Base-by-base conservation (phyloP, 2,113 vertebrate species). In the Cyphomyrus plagiostoma region DNA sequence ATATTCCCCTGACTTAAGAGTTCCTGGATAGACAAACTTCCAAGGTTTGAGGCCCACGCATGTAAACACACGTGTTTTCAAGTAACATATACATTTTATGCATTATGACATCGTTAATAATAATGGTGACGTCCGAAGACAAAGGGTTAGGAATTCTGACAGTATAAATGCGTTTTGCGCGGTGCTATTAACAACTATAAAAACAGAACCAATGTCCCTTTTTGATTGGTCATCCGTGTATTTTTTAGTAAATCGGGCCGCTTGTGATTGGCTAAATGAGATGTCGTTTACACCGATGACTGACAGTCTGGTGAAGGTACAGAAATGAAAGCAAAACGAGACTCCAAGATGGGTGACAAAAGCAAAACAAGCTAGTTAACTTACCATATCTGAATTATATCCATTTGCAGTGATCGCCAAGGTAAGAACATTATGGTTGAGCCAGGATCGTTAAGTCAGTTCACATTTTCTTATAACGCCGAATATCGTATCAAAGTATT, bases 271-370 rank as follows among this genome's bases (percentile, higher is more conserved):
- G 89, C 62, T 35, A 15, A 23, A 53, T 13, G 10, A 10, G 26
- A 35, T 56, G 84, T 80, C 50, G 26, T 17, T 90, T 66, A 53
- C 85, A 8, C 23, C 48, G 19, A 21, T 86, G 26, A 86, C n/a
- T 53, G 85, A 80, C 85, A 45, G 21, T 30, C 62, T n/a, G 10
- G 62, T 74, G 85, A 30, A 21, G 45, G 56, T 39, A 87, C 58
- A 45, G 85, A 90, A 90, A 87, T 80, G 89, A 90, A 90, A 90
- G 84, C 89, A 87, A 87, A 90, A 87, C 48, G 62, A 26, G 10
- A 30, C 19, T 49, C 58, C 46, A 50, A 90, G 62, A 77, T 77
- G 84, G 62, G 48, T 87, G 85, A 90, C 84, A 86, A n/a, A 90
- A 74, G 62, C 19, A 87, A 87, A 90, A 87, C 50, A 89, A 53